Conservation (phyloP, 1,140 invertebrate genomes). For the Hyles vespertilio region DNA sequence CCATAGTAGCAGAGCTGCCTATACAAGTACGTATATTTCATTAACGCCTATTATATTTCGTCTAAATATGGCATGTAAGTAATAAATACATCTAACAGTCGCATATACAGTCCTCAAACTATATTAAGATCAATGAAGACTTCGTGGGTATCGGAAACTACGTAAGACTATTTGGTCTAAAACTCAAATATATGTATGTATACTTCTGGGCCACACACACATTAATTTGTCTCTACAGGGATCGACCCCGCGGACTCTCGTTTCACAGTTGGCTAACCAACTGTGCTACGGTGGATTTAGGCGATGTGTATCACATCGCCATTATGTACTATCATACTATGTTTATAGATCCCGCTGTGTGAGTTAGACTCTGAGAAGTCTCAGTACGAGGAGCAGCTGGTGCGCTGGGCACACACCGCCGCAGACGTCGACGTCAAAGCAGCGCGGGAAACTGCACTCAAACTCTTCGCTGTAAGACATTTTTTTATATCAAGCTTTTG, state of each 20-base stretch:
- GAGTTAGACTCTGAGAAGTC: slow-evolving; percentile 89
- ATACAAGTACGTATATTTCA: slow-evolving; percentile 72
- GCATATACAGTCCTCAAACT: too few relatives aligned
- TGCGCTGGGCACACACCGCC: slow-evolving; percentile 79
- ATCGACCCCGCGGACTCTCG: too few relatives aligned
- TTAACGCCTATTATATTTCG: background rate
- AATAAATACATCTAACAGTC: background rate
- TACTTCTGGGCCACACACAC: too few relatives aligned
- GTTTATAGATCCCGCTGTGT: slow-evolving; percentile 84
- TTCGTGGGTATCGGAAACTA: too few relatives aligned
- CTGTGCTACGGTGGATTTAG: too few relatives aligned
- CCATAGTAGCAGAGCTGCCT: slow-evolving; percentile 84
- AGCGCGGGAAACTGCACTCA: slow-evolving; percentile 87
- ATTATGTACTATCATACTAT: background rate
- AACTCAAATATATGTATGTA: too few relatives aligned
- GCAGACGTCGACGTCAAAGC: slow-evolving; percentile 79
- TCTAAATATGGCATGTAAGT: too few relatives aligned
- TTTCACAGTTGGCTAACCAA: too few relatives aligned
- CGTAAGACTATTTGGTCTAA: too few relatives aligned
- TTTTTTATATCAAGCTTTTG: background rate
- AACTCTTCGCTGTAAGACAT: slow-evolving; percentile 89
- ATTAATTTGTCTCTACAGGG: too few relatives aligned
- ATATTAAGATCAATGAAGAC: too few relatives aligned
- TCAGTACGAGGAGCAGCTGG: slow-evolving; percentile 85
- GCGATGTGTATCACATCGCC: too few relatives aligned